These are phyloP conservation scores for Idaea straminata DNA, from an alignment of 2,888 invertebrate species.

Conservation along the genomic window DNA sequence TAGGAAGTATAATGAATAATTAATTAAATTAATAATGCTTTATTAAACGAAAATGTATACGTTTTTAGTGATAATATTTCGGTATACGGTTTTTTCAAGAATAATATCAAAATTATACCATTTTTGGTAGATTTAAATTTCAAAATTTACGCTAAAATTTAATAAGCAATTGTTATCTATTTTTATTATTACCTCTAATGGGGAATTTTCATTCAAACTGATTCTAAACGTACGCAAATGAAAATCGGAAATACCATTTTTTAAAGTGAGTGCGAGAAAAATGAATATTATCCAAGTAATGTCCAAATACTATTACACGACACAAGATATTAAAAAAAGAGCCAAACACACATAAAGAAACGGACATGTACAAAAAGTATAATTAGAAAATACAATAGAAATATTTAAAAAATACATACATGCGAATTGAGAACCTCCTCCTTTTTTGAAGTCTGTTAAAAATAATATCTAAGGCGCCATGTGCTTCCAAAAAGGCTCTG, in stretches of 20 bases:
- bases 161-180: background rate
- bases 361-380: no score
- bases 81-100: constrained; percentile 1
- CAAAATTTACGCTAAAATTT: background rate
- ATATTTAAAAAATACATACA: no score
- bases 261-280: no score
- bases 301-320: no score
- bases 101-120: background rate
- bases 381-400: no score
- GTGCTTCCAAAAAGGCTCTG: no score
- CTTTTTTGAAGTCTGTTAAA: no score
- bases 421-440: no score
- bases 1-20: constrained; percentile 25
- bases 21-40: constrained; percentile 24
- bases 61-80: constrained; percentile 3
- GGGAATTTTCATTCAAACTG: constrained; percentile 1
- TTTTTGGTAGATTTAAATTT: background rate
- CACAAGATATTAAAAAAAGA: no score
- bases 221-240: background rate
- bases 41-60: constrained; percentile 15
- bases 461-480: no score
- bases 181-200: background rate
- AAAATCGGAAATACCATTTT: background rate
- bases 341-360: no score
- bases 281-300: no score